Conservation (phyloP, 2,888 invertebrate species). For the Lacanobia wlatinum region DNA sequence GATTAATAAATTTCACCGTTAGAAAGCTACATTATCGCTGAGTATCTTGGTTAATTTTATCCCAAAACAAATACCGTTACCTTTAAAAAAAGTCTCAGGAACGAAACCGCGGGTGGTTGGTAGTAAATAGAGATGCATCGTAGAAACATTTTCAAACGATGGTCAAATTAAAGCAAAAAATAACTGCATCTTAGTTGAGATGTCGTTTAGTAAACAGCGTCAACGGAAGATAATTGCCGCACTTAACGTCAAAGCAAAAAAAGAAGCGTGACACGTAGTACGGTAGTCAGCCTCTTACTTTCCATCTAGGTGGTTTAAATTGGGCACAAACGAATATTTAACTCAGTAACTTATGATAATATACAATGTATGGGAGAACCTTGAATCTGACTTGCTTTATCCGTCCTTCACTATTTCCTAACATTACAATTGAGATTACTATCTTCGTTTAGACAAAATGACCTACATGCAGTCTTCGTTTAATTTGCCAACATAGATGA, state of each 20-base stretch:
- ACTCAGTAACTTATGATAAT: not conserved
- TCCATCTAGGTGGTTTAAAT: slow-evolving; percentile 15
- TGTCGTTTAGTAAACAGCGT: slow-evolving; percentile 1
- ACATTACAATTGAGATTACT: not conserved
- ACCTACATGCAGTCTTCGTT: slow-evolving; percentile 49
- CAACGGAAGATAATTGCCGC: slow-evolving; percentile 1
- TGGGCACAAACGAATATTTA: not conserved
- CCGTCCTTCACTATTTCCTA: not conserved
- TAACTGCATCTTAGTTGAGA: not conserved
- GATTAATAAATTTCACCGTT: not conserved
- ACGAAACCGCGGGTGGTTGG: not conserved
- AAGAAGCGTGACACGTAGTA: slow-evolving; percentile 12
- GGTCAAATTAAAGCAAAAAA: slow-evolving; percentile 5
- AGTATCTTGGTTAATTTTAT: too few species aligned
- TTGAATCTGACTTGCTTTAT: slow-evolving; percentile 5
- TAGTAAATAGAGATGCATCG: not conserved
- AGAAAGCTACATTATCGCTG: not conserved
- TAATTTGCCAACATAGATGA: slow-evolving; percentile 12
- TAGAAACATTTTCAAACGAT: slow-evolving; percentile 11
- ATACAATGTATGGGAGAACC: not conserved
- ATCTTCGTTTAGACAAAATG: slow-evolving; percentile 17
- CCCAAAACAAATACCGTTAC: not conserved
- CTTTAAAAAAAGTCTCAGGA: not conserved
- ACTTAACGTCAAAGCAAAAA: not conserved
- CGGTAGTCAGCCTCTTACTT: slow-evolving; percentile 16